These are phyloP conservation scores for Oreortyx pictus DNA, from an alignment of 2,797 vertebrate genomes.

Conservation along the genomic window DNA sequence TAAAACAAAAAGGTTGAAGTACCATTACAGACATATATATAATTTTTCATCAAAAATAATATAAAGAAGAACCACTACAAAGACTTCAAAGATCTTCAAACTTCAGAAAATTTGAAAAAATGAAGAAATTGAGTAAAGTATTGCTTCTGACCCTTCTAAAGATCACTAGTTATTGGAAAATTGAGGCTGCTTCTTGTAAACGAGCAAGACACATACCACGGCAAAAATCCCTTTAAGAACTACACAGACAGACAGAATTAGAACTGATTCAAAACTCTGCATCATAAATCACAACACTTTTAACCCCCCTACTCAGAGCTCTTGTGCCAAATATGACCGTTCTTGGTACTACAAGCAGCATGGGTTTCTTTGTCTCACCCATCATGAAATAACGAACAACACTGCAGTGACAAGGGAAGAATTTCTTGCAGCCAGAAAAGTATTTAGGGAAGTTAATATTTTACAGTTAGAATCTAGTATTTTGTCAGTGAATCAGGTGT, in stretches of 20 bases:
- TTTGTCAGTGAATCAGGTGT: background rate
- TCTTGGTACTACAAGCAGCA: background rate
- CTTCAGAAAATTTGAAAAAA: background rate
- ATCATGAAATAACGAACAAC: background rate
- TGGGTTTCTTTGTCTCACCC: background rate
- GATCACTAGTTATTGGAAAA: background rate
- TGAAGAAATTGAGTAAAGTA: background rate
- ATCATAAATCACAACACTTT: background rate
- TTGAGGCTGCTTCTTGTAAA: background rate
- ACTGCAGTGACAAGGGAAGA: background rate
- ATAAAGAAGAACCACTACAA: background rate
- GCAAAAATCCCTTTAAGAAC: background rate
- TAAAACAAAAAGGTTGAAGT: background rate
- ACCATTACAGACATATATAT: background rate
- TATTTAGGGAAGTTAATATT: background rate
- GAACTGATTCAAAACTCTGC: accelerated
- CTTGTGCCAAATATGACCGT: background rate
- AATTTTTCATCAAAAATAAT: background rate
- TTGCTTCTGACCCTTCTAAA: background rate
- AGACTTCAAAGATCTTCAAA: background rate
- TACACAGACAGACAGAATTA: background rate
- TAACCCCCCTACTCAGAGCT: background rate
- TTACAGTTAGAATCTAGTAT: background rate
- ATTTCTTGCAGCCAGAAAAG: background rate
- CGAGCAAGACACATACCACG: background rate